These are phyloP conservation scores for Thamnaconus septentrionalis DNA, from an alignment of 2,113 vertebrate genomes.

Conservation along the genomic window DNA sequence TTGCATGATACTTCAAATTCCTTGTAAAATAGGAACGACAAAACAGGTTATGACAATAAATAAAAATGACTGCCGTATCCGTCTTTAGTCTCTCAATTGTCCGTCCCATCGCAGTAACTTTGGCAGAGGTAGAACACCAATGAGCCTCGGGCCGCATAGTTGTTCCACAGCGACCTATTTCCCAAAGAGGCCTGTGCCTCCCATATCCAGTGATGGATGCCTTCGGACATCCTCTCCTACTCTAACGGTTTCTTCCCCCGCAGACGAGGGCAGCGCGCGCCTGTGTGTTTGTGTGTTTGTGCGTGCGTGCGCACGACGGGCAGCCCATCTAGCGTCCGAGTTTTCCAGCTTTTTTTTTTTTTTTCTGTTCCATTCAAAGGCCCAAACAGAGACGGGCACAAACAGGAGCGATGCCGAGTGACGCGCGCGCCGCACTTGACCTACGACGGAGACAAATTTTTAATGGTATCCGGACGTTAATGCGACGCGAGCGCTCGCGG, in stretches of 20 bases:
- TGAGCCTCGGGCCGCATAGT: constrained; percentile 33
- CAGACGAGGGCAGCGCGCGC: constrained; percentile 13
- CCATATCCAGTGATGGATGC: constrained; percentile 48
- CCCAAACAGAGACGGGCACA: too few species aligned
- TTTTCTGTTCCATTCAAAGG: too few species aligned
- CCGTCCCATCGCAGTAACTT: constrained; percentile 17
- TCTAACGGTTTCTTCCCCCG: constrained; percentile 4
- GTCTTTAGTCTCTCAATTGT: neutral
- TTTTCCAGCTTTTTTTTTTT: too few species aligned
- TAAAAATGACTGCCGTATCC: neutral
- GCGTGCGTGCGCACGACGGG: neutral
- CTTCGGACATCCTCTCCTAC: constrained; percentile 47
- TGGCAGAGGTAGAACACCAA: constrained; percentile 20
- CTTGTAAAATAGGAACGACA: neutral
- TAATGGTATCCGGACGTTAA: too few species aligned
- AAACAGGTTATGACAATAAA: neutral
- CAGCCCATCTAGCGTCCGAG: too few species aligned
- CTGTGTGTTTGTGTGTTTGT: constrained; percentile 7
- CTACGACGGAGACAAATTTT: too few species aligned
- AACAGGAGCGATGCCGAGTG: too few species aligned
- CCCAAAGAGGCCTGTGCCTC: constrained; percentile 24
- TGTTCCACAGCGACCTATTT: constrained; percentile 57
- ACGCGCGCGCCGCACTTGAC: too few species aligned
- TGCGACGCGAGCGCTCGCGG: too few species aligned
- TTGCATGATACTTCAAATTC: too few species aligned